Percentiles rank a stretch among this genome's conserved stretches.
phyloP scores from a whole-genome alignment of 2,888 invertebrate species.

The Mesorhabditis belari region DNA sequence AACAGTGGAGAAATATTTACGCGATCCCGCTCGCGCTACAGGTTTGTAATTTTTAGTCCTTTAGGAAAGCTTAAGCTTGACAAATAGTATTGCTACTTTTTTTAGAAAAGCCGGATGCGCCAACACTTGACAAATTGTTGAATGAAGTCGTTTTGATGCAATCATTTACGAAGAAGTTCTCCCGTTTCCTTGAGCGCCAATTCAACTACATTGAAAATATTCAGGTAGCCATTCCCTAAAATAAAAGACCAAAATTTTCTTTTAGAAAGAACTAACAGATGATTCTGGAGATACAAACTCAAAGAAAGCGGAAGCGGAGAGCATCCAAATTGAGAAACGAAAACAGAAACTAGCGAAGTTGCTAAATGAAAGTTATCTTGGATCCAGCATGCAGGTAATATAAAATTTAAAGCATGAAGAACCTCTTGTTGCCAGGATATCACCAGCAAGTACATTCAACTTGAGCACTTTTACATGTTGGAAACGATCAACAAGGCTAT shows the following conservation, averaged over 20 bases:
- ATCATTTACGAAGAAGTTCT: conserved; percentile 80
- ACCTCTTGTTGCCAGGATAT: background rate
- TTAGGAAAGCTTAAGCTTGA: too few relatives aligned
- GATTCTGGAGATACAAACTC: conserved; percentile 5
- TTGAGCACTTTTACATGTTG: conserved; percentile 90
- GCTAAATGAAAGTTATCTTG: conserved; percentile 43
- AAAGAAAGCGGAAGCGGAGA: conserved; percentile 3
- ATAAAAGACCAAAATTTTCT: too few relatives aligned
- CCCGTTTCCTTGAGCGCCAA: conserved; percentile 75
- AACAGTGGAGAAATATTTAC: background rate
- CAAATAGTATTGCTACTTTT: too few relatives aligned
- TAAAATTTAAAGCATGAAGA: too few relatives aligned
- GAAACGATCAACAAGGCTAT: conserved; percentile 88
- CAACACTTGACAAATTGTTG: conserved; percentile 77
- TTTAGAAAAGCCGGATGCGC: conserved; percentile 64
- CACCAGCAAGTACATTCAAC: conserved; percentile 68
- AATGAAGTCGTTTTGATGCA: conserved; percentile 86
- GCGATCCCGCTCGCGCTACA: background rate
- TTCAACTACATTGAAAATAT: too few relatives aligned
- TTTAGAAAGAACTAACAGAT: too few relatives aligned
- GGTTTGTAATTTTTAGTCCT: background rate
- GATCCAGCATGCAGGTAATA: conserved; percentile 45
- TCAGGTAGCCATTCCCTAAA: too few relatives aligned
- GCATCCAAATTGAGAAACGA: conserved; percentile 36
- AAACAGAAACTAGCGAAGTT: conserved; percentile 42